Base-by-base conservation (phyloP, 2,797 vertebrate genomes). In the Aselliscus stoliczkanus region DNA sequence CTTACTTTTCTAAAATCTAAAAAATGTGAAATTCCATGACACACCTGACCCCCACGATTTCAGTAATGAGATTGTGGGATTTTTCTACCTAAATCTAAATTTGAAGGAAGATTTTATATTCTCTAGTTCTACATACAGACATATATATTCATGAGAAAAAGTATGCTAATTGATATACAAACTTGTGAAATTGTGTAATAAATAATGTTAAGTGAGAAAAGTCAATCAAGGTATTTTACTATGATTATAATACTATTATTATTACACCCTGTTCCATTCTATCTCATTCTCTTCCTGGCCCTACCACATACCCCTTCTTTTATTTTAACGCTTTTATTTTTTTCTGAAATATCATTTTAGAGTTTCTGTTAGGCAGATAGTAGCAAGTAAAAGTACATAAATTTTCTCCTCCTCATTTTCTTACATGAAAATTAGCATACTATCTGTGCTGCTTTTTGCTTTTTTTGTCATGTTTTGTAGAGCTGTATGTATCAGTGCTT, bases 1-100 rank as follows among this genome's bases (percentile, higher is more conserved):
- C 44, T 34, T 79, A n/a, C 44, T 91, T 88, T 93, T 81, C 50
- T 91, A 44, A 88, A 84, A 67, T 96, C 50, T 81, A 60, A 84
- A 93, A 90, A 64, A 34, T 18, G 17, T 39, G 15, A 87, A 72
- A 42, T 52, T 88, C 44, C 12, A 50, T 69, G 62, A 75, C 9
- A 86, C 13, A 72, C 0, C 42, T 42, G 25, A 29, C 4, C 7
- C 67, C 50, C 7, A 23, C 44, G 56, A 50, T 77, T 64, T 80
- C 20, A 75, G 37, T 20, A 58, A 70, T 77, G 47, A 70, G 39
- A 67, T 18, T 31, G 11, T 52, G 20, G 58, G 18, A 42, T 67
- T 86, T 93, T 80, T 15, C 39, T 90, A n/a, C 12, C 13, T 81
- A 93, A 86, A 50, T 92, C 7, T 54, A 37, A 86, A 75, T 50